Evolutionary conservation across 1,140 invertebrate genomes (phyloP).

Genomic region (Phenacoccus solenopsis): DNA sequence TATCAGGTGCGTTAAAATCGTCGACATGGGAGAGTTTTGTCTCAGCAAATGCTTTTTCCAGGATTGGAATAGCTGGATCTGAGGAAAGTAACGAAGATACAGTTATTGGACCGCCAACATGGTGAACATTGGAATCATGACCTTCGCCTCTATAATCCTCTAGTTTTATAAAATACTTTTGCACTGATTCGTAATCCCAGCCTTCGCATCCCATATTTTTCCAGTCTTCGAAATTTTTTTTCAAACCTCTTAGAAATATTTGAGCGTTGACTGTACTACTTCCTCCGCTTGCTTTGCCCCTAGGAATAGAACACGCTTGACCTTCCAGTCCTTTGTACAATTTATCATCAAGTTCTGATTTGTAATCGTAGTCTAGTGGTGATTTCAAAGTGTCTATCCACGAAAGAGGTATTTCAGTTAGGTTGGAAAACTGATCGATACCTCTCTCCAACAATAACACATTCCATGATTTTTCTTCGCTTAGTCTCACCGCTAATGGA

Average conservation of each 20-base stretch:
- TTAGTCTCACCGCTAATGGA: conserved; percentile 40
- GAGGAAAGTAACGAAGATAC: conserved; percentile 48
- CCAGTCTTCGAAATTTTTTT: conserved; percentile 45
- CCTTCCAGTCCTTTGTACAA: conserved; percentile 23
- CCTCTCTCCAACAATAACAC: conserved; percentile 42
- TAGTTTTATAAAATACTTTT: conserved; percentile 70
- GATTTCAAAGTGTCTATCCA: background rate
- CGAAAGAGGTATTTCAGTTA: conserved; percentile 19
- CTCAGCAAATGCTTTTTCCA: conserved; percentile 40
- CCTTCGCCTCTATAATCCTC: conserved; percentile 44
- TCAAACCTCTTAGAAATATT: conserved; percentile 46
- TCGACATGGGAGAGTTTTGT: conserved; percentile 40
- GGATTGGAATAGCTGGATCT: conserved; percentile 38
- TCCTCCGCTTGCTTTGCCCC: conserved; percentile 47
- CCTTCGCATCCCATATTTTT: conserved; percentile 34
- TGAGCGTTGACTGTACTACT: conserved; percentile 48
- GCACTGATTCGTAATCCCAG: conserved; percentile 45
- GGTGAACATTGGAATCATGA: conserved; percentile 44
- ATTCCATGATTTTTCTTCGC: conserved; percentile 44
- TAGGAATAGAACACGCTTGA: conserved; percentile 6
- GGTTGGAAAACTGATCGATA: conserved; percentile 45
- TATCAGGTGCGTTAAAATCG: conserved; percentile 38
- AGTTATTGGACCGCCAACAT: conserved; percentile 48
- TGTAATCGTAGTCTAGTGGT: background rate
- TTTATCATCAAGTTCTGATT: background rate